phyloP scores from a whole-genome alignment of 1,140 invertebrate species.

The Pentalonia nigronervosa region DNA sequence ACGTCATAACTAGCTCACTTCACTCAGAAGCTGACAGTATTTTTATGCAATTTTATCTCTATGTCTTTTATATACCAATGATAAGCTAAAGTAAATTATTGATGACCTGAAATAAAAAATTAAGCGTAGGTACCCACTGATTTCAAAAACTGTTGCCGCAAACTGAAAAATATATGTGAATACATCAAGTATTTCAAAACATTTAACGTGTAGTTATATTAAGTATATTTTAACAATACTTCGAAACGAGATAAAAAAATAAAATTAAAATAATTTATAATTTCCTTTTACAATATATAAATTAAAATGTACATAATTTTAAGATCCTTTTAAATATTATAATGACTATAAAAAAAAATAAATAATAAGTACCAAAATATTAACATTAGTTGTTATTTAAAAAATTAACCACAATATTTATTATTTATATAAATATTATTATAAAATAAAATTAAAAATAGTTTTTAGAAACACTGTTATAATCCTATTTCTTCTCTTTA shows the following conservation, averaged over 20 bases:
- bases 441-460: not conserved
- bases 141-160: not conserved
- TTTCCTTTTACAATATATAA: not conserved
- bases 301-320: not conserved
- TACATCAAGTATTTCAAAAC: not conserved
- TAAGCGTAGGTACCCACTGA: not conserved
- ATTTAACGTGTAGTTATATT: not conserved
- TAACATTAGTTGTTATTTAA: not conserved
- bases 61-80: not conserved
- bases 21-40: not conserved
- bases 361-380: not conserved
- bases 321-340: not conserved
- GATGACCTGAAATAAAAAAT: not conserved
- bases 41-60: not conserved
- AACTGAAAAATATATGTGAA: not conserved
- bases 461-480: no score
- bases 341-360: not conserved
- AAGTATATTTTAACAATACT: not conserved
- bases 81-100: not conserved
- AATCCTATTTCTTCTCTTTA: not conserved
- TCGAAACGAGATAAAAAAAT: not conserved
- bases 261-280: not conserved
- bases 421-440: not conserved
- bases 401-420: no score
- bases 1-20: not conserved